A percentile compares a stretch with the other conserved stretches of the same genome.
These are phyloP conservation scores for Bubo scandiacus DNA, from an alignment of 2,113 vertebrate species.

Conservation along the genomic window DNA sequence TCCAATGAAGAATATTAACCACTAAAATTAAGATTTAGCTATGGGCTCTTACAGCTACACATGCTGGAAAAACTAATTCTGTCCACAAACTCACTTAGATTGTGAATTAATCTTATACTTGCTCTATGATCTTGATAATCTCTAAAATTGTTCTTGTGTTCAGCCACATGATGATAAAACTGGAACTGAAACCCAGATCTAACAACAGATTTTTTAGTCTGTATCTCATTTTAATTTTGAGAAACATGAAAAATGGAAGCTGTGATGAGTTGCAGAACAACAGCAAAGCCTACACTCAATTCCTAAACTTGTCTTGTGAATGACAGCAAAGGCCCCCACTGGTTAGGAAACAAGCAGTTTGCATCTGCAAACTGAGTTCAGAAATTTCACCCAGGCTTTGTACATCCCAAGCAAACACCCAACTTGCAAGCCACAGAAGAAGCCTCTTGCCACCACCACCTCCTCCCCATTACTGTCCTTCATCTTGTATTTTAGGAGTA, in stretches of 20 bases:
- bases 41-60: neutral
- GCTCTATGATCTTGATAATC: neutral
- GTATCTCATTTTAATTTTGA: neutral
- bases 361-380: neutral
- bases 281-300: neutral
- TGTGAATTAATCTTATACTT: neutral
- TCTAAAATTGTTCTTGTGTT: neutral
- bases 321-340: neutral
- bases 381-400: neutral
- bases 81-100: neutral
- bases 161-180: neutral
- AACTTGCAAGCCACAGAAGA: neutral
- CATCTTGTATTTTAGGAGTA: fast-evolving
- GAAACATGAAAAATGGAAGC: neutral
- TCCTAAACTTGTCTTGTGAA: neutral
- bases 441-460: neutral
- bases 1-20: neutral
- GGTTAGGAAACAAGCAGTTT: neutral
- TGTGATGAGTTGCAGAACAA: neutral
- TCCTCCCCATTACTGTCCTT: neutral
- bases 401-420: neutral
- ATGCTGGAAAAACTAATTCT: neutral
- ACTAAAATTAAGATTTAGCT: neutral
- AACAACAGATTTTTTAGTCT: neutral
- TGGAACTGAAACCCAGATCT: slow-evolving; percentile 11